Conservation (phyloP, 2,888 invertebrate species). For the Eupithecia centaureata region DNA sequence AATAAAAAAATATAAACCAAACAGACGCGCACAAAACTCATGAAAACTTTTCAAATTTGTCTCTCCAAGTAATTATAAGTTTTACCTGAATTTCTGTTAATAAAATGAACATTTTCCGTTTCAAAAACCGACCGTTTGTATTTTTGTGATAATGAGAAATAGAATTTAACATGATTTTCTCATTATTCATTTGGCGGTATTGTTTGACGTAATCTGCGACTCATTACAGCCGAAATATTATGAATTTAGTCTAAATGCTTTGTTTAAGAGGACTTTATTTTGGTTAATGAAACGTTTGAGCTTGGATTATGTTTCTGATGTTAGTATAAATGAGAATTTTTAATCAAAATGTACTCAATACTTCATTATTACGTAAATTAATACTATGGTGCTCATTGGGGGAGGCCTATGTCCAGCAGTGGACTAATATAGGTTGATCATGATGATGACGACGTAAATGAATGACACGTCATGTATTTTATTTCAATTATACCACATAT, state of each 20-base stretch:
- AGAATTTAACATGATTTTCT: slow-evolving; percentile 30
- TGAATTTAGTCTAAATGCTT: background rate
- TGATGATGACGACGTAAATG: too few species aligned
- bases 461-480: too few species aligned
- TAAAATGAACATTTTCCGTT: slow-evolving; percentile 31
- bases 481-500: too few species aligned
- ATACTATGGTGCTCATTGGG: too few species aligned
- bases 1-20: slow-evolving; percentile 54
- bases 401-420: too few species aligned
- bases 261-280: slow-evolving; percentile 8
- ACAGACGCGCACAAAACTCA: slow-evolving; percentile 57
- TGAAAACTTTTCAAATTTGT: slow-evolving; percentile 64
- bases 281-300: slow-evolving; percentile 1
- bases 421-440: too few species aligned
- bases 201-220: slow-evolving; percentile 22
- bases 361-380: too few species aligned
- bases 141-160: slow-evolving; percentile 38
- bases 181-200: slow-evolving; percentile 27
- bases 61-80: slow-evolving; percentile 66
- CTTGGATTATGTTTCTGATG: background rate
- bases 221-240: background rate
- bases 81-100: slow-evolving; percentile 52
- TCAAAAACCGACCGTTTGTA: slow-evolving; percentile 32
- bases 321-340: background rate
- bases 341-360: background rate